Base-by-base conservation (phyloP, 2,888 invertebrate species). In the Xanthorhoe spadicearia region DNA sequence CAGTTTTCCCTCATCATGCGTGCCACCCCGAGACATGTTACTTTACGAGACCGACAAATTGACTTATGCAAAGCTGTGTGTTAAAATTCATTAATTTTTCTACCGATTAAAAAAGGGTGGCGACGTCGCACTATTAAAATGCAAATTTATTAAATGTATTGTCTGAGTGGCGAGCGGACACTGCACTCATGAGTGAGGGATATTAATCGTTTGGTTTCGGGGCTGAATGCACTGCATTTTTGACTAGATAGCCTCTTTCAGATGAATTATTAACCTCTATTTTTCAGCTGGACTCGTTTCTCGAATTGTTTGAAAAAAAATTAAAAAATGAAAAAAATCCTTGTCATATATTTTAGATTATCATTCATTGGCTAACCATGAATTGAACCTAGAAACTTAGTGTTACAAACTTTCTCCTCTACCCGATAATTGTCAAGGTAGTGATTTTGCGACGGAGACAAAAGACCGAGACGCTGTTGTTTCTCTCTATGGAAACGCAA, bases 1-100 rank as follows among this genome's bases (percentile, higher is more conserved):
- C 58, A 64, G 28, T 23, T 49, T 64, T 59, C 64, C 52, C 50
- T 53, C 53, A 52, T 58, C 53, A 63, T 52, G 38, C 48, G 23
- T 49, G 63, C 52, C 56, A 62, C 32, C 57, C 32, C 7, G 51
- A 49, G 64, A 64, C 64, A 54, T 62, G 52, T 57, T 63, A 55
- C 50, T 61, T 59, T 58, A 43, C 55, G 57, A 61, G 52, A 59
- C 60, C 17, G 15, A 56, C 49, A 57, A 64, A 64, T 52, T 60
- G 61, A 66, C 72, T 74, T 77, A 77, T 74, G 74, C 74, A 75
- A 74, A 77, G 73, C 58, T 60, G 13, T 63, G 63, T 68, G 76
- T 79, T 75, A 69, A 77, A 77, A 79, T 80, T 80, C 74, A 82
- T 76, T 73, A 43, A 62, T 76, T 77, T 80, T 77, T 75, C 71